A percentile compares a stretch with the other conserved stretches of the same genome.
Evolutionary conservation across 2,113 vertebrate species (phyloP).

Genomic region (Zosterops japonicus): DNA sequence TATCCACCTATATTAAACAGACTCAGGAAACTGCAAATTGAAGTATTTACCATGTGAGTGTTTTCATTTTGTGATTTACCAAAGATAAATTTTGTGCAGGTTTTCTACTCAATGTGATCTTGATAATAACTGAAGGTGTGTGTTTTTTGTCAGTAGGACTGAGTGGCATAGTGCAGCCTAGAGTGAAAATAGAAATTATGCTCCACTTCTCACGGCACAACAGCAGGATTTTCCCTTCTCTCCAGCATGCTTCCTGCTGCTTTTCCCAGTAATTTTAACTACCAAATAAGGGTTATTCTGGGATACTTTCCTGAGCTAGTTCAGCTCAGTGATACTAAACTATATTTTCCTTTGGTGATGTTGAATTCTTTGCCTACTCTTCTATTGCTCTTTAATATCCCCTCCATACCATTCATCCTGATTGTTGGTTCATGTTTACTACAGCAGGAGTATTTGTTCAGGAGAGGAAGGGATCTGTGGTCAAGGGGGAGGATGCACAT

Average conservation of each 20-base stretch:
- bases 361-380: background rate
- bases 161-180: background rate
- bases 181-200: background rate
- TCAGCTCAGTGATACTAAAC: background rate
- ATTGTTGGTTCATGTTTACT: background rate
- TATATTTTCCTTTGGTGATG: background rate
- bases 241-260: background rate
- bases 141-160: background rate
- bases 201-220: background rate
- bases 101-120: background rate
- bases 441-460: background rate
- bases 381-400: background rate
- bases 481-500: background rate
- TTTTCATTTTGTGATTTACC: conserved; percentile 15
- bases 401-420: background rate
- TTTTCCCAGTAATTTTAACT: background rate
- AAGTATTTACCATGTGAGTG: background rate
- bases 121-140: background rate
- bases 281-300: background rate
- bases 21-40: background rate
- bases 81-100: background rate
- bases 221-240: background rate
- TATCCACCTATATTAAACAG: conserved; percentile 2
- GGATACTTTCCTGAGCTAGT: background rate
- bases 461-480: background rate